A percentile compares a stretch with the other conserved stretches of the same genome.
Conservation (phyloP, 2,797 vertebrate genomes). For the Masticophis lateralis region DNA sequence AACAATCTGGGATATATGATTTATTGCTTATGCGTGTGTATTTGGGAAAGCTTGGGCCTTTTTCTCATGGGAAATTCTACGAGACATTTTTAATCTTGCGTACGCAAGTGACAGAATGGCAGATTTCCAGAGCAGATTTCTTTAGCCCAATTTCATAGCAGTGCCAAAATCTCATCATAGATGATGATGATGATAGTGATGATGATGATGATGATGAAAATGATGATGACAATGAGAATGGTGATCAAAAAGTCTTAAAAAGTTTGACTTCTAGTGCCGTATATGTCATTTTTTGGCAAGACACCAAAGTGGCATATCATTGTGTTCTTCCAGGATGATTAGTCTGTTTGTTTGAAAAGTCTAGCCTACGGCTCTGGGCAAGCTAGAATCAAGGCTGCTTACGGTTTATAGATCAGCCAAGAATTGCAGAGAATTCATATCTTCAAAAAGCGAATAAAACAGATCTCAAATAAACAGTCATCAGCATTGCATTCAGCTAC, state of each 20-base stretch:
- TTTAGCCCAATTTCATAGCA: not conserved
- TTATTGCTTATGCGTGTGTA: conserved; percentile 8
- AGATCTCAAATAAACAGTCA: not conserved
- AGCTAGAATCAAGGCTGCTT: not conserved
- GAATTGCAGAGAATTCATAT: not conserved
- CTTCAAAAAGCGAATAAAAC: not conserved
- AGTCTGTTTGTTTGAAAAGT: not conserved
- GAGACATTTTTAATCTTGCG: not conserved
- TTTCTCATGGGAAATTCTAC: conserved; percentile 2
- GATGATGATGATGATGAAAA: not conserved
- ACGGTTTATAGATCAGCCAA: not conserved
- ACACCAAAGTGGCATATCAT: not conserved
- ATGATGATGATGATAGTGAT: not conserved
- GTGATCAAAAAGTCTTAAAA: not conserved
- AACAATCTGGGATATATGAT: conserved; percentile 7
- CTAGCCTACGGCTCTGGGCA: not conserved
- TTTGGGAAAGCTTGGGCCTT: conserved; percentile 1
- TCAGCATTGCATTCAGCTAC: not conserved
- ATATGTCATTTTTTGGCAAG: not conserved
- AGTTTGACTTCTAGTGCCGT: not conserved
- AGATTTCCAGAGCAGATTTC: not conserved
- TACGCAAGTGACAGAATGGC: not conserved
- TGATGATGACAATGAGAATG: not conserved
- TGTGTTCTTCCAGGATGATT: not conserved
- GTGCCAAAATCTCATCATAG: not conserved